phyloP scores from a whole-genome alignment of 2,888 invertebrate genomes.

The Terebella lapidaria region DNA sequence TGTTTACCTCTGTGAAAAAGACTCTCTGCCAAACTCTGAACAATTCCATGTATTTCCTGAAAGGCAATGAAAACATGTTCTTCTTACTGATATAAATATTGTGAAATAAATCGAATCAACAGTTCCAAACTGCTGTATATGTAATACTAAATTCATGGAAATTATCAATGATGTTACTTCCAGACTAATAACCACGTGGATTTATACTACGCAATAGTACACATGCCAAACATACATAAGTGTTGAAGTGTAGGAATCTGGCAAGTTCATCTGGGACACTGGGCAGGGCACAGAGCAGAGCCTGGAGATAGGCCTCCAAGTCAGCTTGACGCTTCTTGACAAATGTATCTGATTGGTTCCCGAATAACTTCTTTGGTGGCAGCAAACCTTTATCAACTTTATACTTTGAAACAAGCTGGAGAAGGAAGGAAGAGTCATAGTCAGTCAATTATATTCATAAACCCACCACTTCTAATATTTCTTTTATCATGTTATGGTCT shows the following conservation, averaged over 20 bases:
- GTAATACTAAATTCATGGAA: no score
- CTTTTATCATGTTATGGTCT: no score
- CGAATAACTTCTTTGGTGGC: conserved; percentile 88
- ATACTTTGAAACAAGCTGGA: conserved; percentile 68
- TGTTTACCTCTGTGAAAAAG: conserved; percentile 63
- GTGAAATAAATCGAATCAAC: no score
- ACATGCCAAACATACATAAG: conserved; percentile 60
- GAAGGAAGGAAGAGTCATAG: no score
- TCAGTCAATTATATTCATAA: no score
- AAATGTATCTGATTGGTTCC: conserved; percentile 83
- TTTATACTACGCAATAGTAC: background rate
- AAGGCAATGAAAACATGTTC: background rate
- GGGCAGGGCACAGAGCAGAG: conserved; percentile 64
- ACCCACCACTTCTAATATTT: no score
- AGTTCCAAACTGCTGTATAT: no score
- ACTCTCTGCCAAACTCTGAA: conserved; percentile 75
- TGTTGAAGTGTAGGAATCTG: conserved; percentile 79
- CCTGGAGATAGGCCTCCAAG: conserved; percentile 73
- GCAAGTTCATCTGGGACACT: conserved; percentile 77
- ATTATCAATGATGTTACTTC: no score
- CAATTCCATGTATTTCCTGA: conserved; percentile 77
- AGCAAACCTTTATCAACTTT: conserved; percentile 78
- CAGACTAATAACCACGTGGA: no score
- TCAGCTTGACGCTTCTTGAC: conserved; percentile 76
- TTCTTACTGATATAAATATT: background rate